Base-by-base conservation (phyloP, 2,888 invertebrate genomes). In the Kryphioiulus occultus region DNA sequence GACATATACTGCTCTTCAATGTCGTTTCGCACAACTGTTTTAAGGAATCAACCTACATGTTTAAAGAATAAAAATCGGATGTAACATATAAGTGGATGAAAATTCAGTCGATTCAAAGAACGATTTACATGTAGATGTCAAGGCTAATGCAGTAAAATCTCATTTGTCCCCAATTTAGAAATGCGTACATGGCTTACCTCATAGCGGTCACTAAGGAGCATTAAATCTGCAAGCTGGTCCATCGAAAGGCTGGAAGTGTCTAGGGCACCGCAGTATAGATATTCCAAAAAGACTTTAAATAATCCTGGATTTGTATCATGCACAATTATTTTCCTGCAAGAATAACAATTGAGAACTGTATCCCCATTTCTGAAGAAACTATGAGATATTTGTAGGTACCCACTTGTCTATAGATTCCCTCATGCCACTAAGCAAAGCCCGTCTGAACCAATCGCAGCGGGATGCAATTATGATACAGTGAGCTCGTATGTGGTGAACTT, bases 401-500 rank as follows among this genome's bases (percentile, higher is more conserved):
- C 91, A 94, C 94, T 94, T 94, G 90, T 94, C 94, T 89, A 95
- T 95, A 35, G 94, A 94, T 92, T 95, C 95, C 90, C 94, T 93
- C 95, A 95, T 95, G 86, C 95, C 95, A 86, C 95, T 95, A 84
- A 94, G 92, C 22, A 95, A 91, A 0, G 95, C 95, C 89, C 95
- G 92, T 85, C 94, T 92, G 91, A 95, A 95, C 95, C 95, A 95
- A 91, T 95, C 94, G 91, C 95, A 95, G 87, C 94, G 92, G 0
- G 95, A 93, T 4, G 95, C 94, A 19, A 95, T 94, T 88, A 95
- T 94, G 17, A 95, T 94, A 88, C 95, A 92, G 91, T 95, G 95
- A 0, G 95, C 92, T 87, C 91, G 91, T 87, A 92, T 91, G 87
- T 90, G 89, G 87, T 90, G 89, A 39, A 91, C 88, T 86, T 92